Evolutionary conservation across 2,113 vertebrate species (phyloP), one percentile per base, ranked within the genome.

Genomic region (Lates calcarifer): DNA sequence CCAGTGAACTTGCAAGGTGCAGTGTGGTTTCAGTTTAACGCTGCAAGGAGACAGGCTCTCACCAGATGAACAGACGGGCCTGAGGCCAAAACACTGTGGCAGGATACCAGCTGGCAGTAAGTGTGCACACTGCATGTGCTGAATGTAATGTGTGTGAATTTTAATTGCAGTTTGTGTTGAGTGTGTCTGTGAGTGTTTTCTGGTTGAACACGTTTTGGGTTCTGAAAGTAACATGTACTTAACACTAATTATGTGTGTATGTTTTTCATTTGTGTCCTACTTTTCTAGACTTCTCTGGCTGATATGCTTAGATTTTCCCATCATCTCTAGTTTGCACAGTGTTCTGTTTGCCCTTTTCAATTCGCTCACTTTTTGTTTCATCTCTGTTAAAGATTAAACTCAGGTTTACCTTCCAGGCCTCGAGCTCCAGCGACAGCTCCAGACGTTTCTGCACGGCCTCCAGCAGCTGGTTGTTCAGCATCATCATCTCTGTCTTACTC

Each of bases 321-420:
- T 17, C n/a, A 11, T 8, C 24, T 70, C 28, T 31, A 10, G 55
- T 72, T 82, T 28, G 17, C 51, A 64, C 51, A 28, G 18, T 35
- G 7, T 37, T 17, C n/a, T n/a, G n/a, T n/a, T n/a, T n/a, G n/a
- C 24, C 7, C 5, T 13, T 41, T 31, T 58, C 24, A 33, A 0
- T 12, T 45, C 0, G 20, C 63, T 47, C 22, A 37, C 11, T 8
- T 20, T 39, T 45, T 13, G 7, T 33, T 17, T 47, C 10, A 5
- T 51, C 17, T 41, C 37, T 47, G 77, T 62, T 14, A 55, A 57
- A 68, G 47, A 62, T 49, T 65, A 26, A 79, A 65, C 29, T 53
- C 69, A 41, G 61, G 12, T 89, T 75, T 93, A 97, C 96, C 96
- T 97, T 96, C 96, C 96, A 97, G 74, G 95, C 94, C 58, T 97